Evolutionary conservation across 2,888 invertebrate genomes (phyloP).

Genomic region (Drosophila pegasa): DNA sequence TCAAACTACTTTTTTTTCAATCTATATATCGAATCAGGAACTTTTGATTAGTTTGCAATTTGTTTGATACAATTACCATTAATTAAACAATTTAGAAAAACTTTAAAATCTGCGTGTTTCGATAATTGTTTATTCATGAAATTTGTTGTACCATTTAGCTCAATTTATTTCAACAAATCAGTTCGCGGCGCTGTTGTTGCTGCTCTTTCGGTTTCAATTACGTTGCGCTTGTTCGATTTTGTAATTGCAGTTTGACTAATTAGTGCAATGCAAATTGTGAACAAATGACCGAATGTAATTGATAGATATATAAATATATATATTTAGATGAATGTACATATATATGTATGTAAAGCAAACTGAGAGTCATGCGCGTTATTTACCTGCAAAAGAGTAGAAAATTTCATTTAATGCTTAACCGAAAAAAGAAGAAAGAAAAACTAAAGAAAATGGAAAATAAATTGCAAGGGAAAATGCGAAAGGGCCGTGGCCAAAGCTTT

Average conservation of each 20-base stretch:
- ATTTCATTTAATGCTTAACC: background rate
- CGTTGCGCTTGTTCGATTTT: background rate
- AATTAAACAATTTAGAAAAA: background rate
- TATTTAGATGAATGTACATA: background rate
- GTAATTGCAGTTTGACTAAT: constrained; percentile 19
- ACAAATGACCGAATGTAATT: background rate
- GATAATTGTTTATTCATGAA: constrained; percentile 9
- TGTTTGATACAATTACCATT: background rate
- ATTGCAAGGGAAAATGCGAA: constrained; percentile 15
- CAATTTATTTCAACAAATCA: constrained; percentile 19
- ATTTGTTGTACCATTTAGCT: constrained; percentile 10
- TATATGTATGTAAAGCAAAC: background rate
- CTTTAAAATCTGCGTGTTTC: background rate
- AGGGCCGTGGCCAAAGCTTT: constrained; percentile 1
- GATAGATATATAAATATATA: background rate
- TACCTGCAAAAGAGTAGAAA: background rate
- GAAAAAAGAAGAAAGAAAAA: background rate
- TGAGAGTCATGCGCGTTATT: background rate
- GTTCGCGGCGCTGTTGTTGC: constrained; percentile 12
- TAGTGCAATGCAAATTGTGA: background rate
- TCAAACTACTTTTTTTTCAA: too few relatives aligned
- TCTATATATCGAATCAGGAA: background rate
- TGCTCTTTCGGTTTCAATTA: constrained; percentile 14
- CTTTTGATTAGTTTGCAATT: background rate
- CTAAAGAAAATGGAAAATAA: constrained; percentile 22